These are phyloP conservation scores for Cirrhinus molitorella DNA, from an alignment of 2,797 vertebrate genomes.

Conservation along the genomic window DNA sequence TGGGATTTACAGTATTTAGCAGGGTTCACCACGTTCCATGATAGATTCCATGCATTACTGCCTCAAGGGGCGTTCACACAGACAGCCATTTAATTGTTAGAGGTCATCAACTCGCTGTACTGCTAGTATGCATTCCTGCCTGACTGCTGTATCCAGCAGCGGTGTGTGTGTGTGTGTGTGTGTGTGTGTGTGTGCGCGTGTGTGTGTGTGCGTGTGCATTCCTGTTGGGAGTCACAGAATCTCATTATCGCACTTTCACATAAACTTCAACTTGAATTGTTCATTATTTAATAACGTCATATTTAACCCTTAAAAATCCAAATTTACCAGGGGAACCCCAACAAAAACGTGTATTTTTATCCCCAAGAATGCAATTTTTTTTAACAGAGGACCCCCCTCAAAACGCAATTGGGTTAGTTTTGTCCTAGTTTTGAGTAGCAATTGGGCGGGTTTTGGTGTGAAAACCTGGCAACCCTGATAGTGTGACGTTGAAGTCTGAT, in stretches of 20 bases:
- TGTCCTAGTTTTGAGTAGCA: too few relatives aligned
- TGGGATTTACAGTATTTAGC: slow-evolving; percentile 3
- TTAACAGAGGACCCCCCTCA: too few relatives aligned
- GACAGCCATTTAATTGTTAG: neutral
- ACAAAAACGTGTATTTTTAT: too few relatives aligned
- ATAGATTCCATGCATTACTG: neutral
- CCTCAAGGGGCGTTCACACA: neutral
- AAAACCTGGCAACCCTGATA: too few relatives aligned
- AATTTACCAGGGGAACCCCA: too few relatives aligned
- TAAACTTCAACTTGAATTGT: neutral
- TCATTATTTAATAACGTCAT: too few relatives aligned
- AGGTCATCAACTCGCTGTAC: neutral
- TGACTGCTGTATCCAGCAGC: neutral
- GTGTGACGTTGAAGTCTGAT: neutral
- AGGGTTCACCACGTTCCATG: neutral
- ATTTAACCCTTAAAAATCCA: too few relatives aligned
- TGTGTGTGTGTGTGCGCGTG: neutral
- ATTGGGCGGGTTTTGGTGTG: too few relatives aligned
- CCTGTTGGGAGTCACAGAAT: neutral
- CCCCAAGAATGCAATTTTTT: too few relatives aligned
- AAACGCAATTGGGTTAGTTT: too few relatives aligned
- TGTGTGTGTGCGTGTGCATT: neutral
- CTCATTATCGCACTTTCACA: neutral
- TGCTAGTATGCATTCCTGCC: neutral
- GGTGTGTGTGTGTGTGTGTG: too few relatives aligned